These are phyloP conservation scores for Lophura nycthemera DNA, from an alignment of 2,113 vertebrate species.

Conservation along the genomic window DNA sequence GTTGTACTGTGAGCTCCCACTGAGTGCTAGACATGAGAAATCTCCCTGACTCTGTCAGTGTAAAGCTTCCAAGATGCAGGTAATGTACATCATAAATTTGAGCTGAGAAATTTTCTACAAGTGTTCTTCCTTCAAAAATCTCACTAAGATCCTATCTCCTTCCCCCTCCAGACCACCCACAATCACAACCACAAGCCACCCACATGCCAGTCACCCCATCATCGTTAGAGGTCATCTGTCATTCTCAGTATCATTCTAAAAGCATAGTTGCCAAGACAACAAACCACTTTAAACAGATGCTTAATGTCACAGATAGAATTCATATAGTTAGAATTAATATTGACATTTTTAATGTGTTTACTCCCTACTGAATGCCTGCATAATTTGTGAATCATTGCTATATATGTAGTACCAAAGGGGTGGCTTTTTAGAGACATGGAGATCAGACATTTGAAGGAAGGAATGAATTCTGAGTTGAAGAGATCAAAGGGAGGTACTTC, in stretches of 20 bases:
- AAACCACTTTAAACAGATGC: neutral
- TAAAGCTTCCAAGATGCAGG: slow-evolving; percentile 37
- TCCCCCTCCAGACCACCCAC: neutral
- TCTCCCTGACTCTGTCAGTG: neutral
- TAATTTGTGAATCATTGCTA: neutral
- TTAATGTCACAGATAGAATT: neutral
- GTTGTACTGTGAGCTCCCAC: neutral
- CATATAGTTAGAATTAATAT: neutral
- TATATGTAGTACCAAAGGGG: neutral
- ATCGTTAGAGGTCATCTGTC: neutral
- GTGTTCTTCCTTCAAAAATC: slow-evolving; percentile 33
- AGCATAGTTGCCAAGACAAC: neutral
- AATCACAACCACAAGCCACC: neutral
- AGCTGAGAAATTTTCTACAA: neutral
- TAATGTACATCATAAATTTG: slow-evolving; percentile 18
- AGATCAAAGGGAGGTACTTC: neutral
- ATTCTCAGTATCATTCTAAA: neutral
- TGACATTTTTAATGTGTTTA: neutral
- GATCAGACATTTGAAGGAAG: neutral
- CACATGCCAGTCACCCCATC: neutral
- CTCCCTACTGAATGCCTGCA: neutral
- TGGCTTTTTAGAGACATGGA: neutral
- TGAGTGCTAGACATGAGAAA: slow-evolving; percentile 3
- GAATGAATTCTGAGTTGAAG: neutral
- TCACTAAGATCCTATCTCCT: neutral